Evolutionary conservation across 2,888 invertebrate genomes (phyloP).

Genomic region (Crossocerus cetratus): DNA sequence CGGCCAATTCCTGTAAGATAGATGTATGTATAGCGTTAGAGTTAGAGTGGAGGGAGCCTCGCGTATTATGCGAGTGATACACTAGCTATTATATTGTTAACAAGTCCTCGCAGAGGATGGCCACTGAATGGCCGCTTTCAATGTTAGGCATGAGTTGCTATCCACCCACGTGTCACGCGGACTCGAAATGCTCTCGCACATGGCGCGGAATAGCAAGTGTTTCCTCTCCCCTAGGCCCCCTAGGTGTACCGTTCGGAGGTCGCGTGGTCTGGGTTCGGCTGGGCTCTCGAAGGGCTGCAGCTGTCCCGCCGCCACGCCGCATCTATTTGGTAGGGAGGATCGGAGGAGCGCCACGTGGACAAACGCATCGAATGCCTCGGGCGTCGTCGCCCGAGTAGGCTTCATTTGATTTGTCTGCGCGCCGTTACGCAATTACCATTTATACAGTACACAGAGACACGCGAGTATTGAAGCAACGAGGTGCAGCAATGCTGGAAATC

Average conservation of each 20-base stretch:
- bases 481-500: conserved; percentile 9
- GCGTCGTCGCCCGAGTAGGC: background rate
- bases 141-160: conserved; percentile 22
- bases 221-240: conserved; percentile 19
- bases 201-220: conserved; percentile 26
- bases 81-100: background rate
- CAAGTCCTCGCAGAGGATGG: background rate
- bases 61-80: background rate
- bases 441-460: no score
- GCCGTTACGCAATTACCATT: background rate
- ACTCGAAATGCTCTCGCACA: conserved; percentile 21
- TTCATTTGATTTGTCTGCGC: background rate
- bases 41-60: background rate
- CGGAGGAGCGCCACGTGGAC: background rate
- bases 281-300: background rate
- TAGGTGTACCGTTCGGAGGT: conserved; percentile 12
- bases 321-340: background rate
- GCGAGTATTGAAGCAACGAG: background rate
- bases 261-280: background rate
- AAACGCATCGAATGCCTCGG: background rate
- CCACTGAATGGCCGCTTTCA: conserved; percentile 19
- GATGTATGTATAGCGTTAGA: background rate
- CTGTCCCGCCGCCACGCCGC: background rate
- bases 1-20: background rate
- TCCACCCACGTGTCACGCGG: conserved; percentile 46